Conservation (phyloP, 2,113 vertebrate species). For the Aplodontia rufa region DNA sequence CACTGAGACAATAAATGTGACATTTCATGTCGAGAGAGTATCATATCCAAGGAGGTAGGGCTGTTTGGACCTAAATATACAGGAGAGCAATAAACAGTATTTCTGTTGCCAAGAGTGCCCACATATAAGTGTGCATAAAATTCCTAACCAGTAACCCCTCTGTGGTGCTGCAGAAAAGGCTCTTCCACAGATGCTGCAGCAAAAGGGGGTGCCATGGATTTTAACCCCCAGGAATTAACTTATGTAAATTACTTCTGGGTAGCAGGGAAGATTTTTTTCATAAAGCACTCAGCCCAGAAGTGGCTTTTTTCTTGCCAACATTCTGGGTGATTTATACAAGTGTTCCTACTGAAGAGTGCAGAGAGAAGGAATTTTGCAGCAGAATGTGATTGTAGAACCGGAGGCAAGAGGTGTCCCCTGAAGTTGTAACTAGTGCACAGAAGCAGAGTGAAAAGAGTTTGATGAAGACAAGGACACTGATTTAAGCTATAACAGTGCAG, state of each 20-base stretch:
- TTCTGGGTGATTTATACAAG: conserved; percentile 73
- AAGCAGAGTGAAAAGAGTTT: conserved; percentile 36
- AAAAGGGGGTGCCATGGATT: conserved; percentile 29
- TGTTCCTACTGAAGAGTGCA: conserved; percentile 61
- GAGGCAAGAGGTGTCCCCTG: conserved; percentile 47
- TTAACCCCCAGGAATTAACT: conserved; percentile 67
- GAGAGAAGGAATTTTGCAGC: conserved; percentile 70
- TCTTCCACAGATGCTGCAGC: conserved; percentile 35
- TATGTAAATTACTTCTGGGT: conserved; percentile 74
- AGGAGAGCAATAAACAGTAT: conserved; percentile 61
- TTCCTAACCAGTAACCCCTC: conserved; percentile 29
- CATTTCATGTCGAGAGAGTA: conserved; percentile 59
- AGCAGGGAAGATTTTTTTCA: conserved; percentile 27
- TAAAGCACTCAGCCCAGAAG: conserved; percentile 73
- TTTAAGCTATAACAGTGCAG: not conserved
- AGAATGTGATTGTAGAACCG: conserved; percentile 39
- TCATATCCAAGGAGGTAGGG: conserved; percentile 34
- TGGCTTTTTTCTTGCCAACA: conserved; percentile 69
- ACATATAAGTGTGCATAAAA: conserved; percentile 60
- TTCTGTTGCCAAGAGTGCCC: conserved; percentile 40
- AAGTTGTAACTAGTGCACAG: conserved; percentile 55
- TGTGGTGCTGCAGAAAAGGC: conserved; percentile 4
- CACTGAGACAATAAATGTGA: conserved; percentile 56
- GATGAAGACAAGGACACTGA: conserved; percentile 27
- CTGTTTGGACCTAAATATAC: conserved; percentile 52